Conservation (phyloP, 92 coral and sea anemone species). For the Porites evermanni region DNA sequence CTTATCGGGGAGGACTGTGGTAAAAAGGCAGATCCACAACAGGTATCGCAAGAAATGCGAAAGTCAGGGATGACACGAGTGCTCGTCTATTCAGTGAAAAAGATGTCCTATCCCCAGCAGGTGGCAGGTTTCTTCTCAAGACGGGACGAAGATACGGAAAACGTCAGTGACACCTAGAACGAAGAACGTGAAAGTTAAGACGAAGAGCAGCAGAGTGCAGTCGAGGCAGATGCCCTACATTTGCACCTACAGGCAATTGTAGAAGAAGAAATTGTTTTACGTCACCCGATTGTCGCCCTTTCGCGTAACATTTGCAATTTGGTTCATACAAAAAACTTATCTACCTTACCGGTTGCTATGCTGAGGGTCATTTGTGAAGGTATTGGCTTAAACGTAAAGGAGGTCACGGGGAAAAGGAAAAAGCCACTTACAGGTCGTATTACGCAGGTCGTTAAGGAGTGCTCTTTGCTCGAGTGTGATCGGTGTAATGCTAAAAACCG, state of each 20-base stretch:
- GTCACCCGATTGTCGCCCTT: conserved; percentile 36
- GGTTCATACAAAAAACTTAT: conserved; percentile 20
- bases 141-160: not conserved
- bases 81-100: conserved; percentile 37
- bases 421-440: conserved; percentile 40
- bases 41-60: conserved; percentile 44
- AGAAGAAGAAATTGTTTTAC: too few species aligned
- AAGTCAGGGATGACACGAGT: conserved; percentile 21
- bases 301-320: conserved; percentile 46
- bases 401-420: conserved; percentile 30
- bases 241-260: not conserved
- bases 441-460: not conserved
- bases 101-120: conserved; percentile 45
- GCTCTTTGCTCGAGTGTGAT: too few species aligned
- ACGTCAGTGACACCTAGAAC: not conserved
- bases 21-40: too few species aligned
- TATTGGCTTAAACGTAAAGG: conserved; percentile 26
- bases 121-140: conserved; percentile 12
- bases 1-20: too few species aligned
- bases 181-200: conserved; percentile 5
- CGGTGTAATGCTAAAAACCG: too few species aligned
- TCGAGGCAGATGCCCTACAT: conserved; percentile 13
- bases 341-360: conserved; percentile 21
- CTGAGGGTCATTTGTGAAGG: conserved; percentile 24
- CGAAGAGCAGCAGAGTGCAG: conserved; percentile 17